Evolutionary conservation across 2,113 vertebrate genomes (phyloP).

Genomic region (Bubo scandiacus): DNA sequence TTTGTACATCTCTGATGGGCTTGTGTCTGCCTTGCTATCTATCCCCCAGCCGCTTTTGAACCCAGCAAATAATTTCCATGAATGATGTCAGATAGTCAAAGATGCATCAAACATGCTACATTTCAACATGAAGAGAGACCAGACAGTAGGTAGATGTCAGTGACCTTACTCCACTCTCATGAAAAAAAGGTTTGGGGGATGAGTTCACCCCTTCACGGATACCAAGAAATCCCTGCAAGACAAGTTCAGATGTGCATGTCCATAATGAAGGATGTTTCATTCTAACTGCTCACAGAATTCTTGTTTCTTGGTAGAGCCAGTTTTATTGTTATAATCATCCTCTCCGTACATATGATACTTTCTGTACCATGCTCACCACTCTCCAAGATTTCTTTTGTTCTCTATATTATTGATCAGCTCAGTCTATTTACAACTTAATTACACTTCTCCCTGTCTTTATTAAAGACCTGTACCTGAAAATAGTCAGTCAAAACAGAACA

Average conservation of each 20-base stretch:
- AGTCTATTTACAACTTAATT: constrained; percentile 1
- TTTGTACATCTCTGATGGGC: background rate
- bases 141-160: background rate
- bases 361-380: background rate
- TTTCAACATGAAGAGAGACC: background rate
- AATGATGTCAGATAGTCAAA: background rate
- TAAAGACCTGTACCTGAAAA: background rate
- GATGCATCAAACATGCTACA: background rate
- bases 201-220: background rate
- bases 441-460: background rate
- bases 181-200: background rate
- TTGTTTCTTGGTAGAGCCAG: background rate
- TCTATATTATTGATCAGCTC: background rate
- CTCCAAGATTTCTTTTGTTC: background rate
- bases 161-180: background rate
- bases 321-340: background rate
- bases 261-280: background rate
- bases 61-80: background rate
- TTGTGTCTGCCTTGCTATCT: background rate
- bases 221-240: background rate
- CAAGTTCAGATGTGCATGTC: background rate
- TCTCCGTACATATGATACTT: background rate
- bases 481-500: background rate
- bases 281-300: background rate
- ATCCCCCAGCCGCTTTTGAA: background rate